Base-by-base conservation (phyloP, 2,888 invertebrate genomes). In the Morpho helenor region DNA sequence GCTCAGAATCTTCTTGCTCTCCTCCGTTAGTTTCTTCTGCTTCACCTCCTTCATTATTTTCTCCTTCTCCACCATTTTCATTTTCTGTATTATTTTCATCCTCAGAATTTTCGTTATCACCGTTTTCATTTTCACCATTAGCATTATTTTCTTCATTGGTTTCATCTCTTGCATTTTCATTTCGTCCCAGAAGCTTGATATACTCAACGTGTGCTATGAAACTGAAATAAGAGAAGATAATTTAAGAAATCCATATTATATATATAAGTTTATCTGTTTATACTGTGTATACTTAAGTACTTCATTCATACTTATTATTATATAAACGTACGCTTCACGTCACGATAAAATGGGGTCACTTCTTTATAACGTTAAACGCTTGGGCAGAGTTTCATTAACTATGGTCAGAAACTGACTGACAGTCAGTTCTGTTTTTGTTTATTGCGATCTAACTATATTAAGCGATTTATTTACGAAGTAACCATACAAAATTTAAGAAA, bases 171-270 rank as follows among this genome's bases (percentile, higher is more conserved):
- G n/a, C 10, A 52, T 65, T 62, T 46, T 62, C 57, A 22, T 66
- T 61, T 42, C 31, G 1, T 31, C 31, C 31, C 5, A 31, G 31
- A 31, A 31, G 63, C 31, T 70, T 63, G 8, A 63, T 61, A 55
- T 67, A 70, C 6, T 66, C 60, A 49, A 73, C 73, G 31, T 69
- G 47, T 10, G 71, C 69, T 3, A 68, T 63, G 52, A 72, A 70
- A 64, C 72, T 73, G 61, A 9, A 68, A 67, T 55, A 16, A 47
- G 43, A n/a, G 50, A 43, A 48, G 6, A 47, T 8, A 40, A 40
- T 22, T n/a, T 8, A 46, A 10, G 8, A 31, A 31, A 31, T 31
- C 31, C 5, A 5, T 31, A 31, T 31, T 31, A 31, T 31, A 31
- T 3, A 0, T 31, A 31, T 31, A 31, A 31, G 31, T 31, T 5